Base-by-base conservation (phyloP, 2,113 vertebrate genomes). In the Prochilodus magdalenae region DNA sequence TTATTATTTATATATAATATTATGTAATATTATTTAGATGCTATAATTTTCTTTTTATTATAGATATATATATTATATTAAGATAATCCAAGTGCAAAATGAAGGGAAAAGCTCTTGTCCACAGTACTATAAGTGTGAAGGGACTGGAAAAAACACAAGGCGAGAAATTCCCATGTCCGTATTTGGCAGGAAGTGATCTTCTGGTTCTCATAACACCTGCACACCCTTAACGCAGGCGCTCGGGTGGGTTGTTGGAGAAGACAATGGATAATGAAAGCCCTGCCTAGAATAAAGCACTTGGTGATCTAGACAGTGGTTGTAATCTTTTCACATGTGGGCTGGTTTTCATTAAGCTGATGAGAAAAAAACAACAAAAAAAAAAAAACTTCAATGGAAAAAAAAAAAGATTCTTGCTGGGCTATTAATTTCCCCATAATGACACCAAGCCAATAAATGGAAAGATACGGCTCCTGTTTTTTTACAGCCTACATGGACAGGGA, bases 201-300 rank as follows among this genome's bases (percentile, higher is more conserved):
- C 40, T 73, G 30, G 70, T 81, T 73, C 65, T 75, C 49, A 63
- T 22, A 81, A 72, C 72, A 73, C 80, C 73, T 26, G 59, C 62
- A 80, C 14, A 15, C 53, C 60, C 66, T 12, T 26, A 29, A 49
- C 60, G 53, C 33, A 63, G 73, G 29, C 49, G 40, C 49, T 49
- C n/a, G 36, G 63, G 29, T 69, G 63, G 55, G 69, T 66, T 40
- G 30, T 20, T 24, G 69, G 55, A 79, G 49, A 67, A 79, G 49
- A 55, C 0, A 16, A 47, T 26, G 27, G 60, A 75, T 73, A 77
- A 83, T 77, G 33, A 74, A 79, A 83, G 63, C 22, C 5, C 36
- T 40, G 74, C 30, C 49, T 59, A 83, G 66, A 73, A 60, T 22
- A 75, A 53, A n/a, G 62, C 75, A 77, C 77, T 60, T 26, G 15